Evolutionary conservation across 2,888 invertebrate species (phyloP).

Genomic region (Alentia gelatinosa): DNA sequence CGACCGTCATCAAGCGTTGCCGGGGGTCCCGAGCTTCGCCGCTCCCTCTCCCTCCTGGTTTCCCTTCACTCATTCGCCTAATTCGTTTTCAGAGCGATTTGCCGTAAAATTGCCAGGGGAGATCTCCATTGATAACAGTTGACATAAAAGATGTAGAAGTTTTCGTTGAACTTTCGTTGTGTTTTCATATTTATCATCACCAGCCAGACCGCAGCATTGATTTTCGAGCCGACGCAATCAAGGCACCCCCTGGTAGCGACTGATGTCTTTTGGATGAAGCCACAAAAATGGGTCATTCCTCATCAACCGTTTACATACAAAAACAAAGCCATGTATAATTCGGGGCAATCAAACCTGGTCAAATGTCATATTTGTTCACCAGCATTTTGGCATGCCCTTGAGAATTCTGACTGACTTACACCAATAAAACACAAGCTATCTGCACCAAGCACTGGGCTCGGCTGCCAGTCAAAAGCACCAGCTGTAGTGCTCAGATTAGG

Average conservation of each 20-base stretch:
- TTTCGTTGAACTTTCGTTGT: conserved; percentile 30
- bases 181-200: conserved; percentile 32
- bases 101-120: conserved; percentile 11
- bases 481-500: neutral
- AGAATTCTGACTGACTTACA: neutral
- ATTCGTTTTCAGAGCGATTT: neutral
- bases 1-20: neutral
- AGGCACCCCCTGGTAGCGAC: neutral
- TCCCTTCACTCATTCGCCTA: conserved; percentile 28
- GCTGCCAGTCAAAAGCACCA: neutral
- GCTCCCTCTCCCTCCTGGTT: neutral
- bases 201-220: neutral
- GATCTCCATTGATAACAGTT: conserved; percentile 7
- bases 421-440: neutral
- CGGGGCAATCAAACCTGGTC: conserved; percentile 6
- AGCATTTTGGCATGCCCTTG: neutral
- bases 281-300: neutral
- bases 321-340: neutral
- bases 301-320: neutral
- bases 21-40: neutral
- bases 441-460: neutral
- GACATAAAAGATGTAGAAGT: conserved; percentile 28
- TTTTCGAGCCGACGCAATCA: neutral
- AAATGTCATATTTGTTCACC: neutral
- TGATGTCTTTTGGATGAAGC: neutral